Percentiles rank a stretch among this genome's conserved stretches.
Conservation (phyloP, 2,888 invertebrate genomes). For the Drosophila multiciliata region DNA sequence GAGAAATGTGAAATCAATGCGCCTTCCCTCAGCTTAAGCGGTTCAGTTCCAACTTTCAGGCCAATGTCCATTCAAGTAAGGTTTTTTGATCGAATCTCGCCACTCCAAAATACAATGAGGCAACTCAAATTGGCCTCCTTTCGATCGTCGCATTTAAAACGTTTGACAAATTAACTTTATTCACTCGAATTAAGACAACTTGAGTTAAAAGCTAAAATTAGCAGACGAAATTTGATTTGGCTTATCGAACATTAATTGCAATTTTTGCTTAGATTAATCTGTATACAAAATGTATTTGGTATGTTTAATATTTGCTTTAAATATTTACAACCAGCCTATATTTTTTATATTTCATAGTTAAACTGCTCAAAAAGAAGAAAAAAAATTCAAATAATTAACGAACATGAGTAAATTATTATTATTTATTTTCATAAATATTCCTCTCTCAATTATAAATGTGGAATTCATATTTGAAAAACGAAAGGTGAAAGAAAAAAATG, state of each 20-base stretch:
- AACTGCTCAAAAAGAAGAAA: neutral
- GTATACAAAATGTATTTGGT: too few species aligned
- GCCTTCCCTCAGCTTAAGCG: constrained; percentile 3
- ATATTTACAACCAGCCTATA: neutral
- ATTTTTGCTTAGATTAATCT: too few species aligned
- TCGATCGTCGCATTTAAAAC: neutral
- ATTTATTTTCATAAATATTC: neutral
- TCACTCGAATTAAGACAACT: neutral
- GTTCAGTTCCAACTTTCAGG: neutral
- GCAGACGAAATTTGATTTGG: neutral
- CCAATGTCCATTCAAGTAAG: neutral
- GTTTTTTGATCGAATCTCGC: neutral
- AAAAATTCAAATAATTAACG: neutral
- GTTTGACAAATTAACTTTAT: neutral
- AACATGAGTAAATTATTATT: neutral
- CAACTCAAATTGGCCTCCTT: constrained; percentile 3
- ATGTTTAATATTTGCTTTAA: neutral
- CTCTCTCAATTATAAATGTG: too few species aligned
- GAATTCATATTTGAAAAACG: neutral
- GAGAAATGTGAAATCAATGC: constrained; percentile 9
- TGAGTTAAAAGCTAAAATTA: neutral
- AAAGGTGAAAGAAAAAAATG: neutral
- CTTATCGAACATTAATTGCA: neutral
- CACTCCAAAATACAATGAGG: constrained; percentile 6
- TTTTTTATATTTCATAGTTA: neutral